phyloP scores from a whole-genome alignment of 2,113 vertebrate species.

The Ifrita kowaldi region DNA sequence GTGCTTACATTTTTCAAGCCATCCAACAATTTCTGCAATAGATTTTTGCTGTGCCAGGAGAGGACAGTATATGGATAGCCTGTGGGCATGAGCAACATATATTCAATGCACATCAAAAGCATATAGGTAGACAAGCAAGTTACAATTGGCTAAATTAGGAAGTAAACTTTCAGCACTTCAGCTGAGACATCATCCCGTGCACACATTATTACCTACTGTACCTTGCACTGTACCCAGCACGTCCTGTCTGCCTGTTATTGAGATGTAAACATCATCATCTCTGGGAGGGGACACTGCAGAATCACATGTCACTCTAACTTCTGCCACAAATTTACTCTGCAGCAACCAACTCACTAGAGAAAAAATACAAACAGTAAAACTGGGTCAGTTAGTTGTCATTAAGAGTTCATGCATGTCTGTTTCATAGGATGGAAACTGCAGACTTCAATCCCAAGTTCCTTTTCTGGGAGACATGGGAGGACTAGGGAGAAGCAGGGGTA shows the following conservation, averaged over 20 bases:
- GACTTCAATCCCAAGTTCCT: background rate
- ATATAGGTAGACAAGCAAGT: background rate
- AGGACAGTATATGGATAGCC: background rate
- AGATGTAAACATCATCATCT: background rate
- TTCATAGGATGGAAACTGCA: background rate
- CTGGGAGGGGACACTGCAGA: background rate
- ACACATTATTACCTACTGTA: background rate
- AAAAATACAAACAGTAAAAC: background rate
- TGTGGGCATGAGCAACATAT: background rate
- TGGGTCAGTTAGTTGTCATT: background rate
- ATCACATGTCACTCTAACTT: background rate
- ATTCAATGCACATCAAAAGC: background rate
- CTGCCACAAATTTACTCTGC: background rate
- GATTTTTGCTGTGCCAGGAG: background rate
- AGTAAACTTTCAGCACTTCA: background rate
- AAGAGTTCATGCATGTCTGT: background rate
- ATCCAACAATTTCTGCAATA: background rate
- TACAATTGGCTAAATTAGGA: background rate
- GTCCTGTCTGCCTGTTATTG: background rate
- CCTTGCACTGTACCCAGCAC: background rate
- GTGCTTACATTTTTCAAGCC: constrained; percentile 27
- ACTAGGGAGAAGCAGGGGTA: background rate
- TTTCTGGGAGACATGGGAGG: background rate
- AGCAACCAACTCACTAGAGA: background rate
- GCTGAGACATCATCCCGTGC: background rate